Evolutionary conservation across 2,113 vertebrate species (phyloP), one percentile per base, ranked within the genome.

Genomic region (Rhombomys opimus): DNA sequence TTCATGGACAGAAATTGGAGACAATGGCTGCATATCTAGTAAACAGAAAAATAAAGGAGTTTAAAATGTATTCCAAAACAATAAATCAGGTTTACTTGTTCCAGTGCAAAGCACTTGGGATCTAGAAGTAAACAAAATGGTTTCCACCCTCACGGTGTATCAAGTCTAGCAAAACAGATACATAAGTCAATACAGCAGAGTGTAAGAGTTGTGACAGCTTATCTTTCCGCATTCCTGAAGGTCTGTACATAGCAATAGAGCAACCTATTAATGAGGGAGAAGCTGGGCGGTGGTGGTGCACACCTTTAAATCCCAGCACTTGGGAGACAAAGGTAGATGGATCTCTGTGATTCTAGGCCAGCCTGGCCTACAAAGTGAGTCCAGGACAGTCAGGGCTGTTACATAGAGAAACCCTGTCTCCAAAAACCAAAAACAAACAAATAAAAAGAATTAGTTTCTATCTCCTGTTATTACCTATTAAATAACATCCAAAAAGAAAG

Each of bases 1-100:
- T 95, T 99, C 99, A 0, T 99, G 99, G 76, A 99, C 99, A 0
- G 99, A 99, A 87, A 99, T 98, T 0, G 99, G 98, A 72, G 98
- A 99, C 95, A 99, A 61, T 0, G 99, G 98, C 61, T 99, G 99
- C 50, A 98, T 18, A 61, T 99, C 99, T 99, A 97, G 70, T 41
- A 95, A 97, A 92, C 25, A 54, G 76, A 87, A 93, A 90, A 92
- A 90, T 75, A 67, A 84, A 86, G 85, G 91, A 94, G 41, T 92
- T 76, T 90, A 73, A 41, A 73, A 80, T 18, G 17, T 63, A 94
- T 70, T 92, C 25, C 38, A 92, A 95, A 97, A 80, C 67, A 90
- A 70, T 75, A 78, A 90, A 87, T 50, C 46, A 91, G 30, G 10
- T 50, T 82, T 32, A 90, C 14, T 85, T 38, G 90, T 73, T 96